Evolutionary conservation across 2,113 vertebrate species (phyloP), one percentile per base, ranked within the genome.

Genomic region (Diadophis punctatus): DNA sequence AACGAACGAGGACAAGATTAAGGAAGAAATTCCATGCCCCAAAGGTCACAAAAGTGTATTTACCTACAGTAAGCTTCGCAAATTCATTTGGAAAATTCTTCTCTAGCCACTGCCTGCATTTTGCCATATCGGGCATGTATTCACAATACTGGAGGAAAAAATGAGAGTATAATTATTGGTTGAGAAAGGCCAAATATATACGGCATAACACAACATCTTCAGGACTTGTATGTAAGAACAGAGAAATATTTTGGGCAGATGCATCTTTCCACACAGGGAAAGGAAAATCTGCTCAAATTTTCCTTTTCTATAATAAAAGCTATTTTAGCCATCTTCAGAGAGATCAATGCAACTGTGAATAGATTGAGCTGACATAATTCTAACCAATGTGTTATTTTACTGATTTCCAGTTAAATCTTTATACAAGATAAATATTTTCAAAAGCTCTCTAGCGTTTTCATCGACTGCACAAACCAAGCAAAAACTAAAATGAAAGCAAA

Each of bases 41-140:
- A 90, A 93, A 94, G 74, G 92, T 11, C 88, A 90, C 85, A 84
- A 14, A 89, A 94, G 51, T 90, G 30, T 52, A 96, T 98, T 98
- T 98, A 99, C 99, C 99, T 95, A 99, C 97, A 96, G 98, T 99
- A 96, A 99, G 98, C 96, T 98, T 99, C 96, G 99, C 98, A 98
- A 99, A 99, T 88, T 99, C 98, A 94, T 99, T 98, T 92, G 99
- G 99, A 94, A 99, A 99, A 97, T 99, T 99, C 97, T 99, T 99
- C 98, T 99, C 99, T 95, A 99, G 97, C 99, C 99, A 99, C 16
- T 99, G 99, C 95, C 99, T 98, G 96, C 99, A 99, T 97, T 99
- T 99, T 95, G 98, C 97, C 39, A 99, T 99, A 96, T 99, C 99
- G 16, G 99, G 99, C 99, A 99, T 99, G 95, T 99, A 99, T 97